Conservation (phyloP, 2,888 invertebrate species). For the Prenolepis imparis region DNA sequence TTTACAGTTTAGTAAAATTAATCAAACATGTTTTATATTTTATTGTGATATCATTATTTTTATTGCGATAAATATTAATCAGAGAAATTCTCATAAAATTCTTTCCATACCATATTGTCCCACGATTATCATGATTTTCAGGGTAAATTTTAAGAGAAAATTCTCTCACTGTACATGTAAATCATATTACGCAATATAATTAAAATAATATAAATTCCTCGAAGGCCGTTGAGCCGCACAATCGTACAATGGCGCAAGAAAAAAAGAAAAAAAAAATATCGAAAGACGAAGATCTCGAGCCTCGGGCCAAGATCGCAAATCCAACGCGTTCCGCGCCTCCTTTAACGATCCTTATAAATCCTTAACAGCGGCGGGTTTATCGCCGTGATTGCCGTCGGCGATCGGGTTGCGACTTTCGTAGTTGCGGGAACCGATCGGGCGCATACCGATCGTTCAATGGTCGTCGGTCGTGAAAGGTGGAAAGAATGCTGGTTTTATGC, state of each 20-base stretch:
- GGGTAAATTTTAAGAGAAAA: no score
- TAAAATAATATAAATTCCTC: conserved; percentile 42
- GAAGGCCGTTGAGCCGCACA: conserved; percentile 1
- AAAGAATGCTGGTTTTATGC: conserved; percentile 18
- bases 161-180: not conserved
- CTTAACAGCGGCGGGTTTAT: conserved; percentile 53
- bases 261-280: not conserved
- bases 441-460: conserved; percentile 33
- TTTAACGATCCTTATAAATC: conserved; percentile 56
- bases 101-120: no score
- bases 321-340: conserved; percentile 47
- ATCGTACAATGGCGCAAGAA: conserved; percentile 26
- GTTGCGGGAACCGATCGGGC: conserved; percentile 38
- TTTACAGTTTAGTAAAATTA: no score
- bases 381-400: conserved; percentile 49
- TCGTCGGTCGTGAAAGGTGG: conserved; percentile 25
- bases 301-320: conserved; percentile 46
- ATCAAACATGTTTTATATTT: no score
- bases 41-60: no score
- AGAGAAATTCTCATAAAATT: no score
- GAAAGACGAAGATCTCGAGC: conserved; percentile 36
- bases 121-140: no score
- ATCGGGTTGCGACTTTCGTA: conserved; percentile 48
- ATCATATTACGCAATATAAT: conserved; percentile 12
- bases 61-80: no score